These are phyloP conservation scores for Coenobita brevimanus DNA, from an alignment of 1,140 invertebrate genomes.

Conservation along the genomic window DNA sequence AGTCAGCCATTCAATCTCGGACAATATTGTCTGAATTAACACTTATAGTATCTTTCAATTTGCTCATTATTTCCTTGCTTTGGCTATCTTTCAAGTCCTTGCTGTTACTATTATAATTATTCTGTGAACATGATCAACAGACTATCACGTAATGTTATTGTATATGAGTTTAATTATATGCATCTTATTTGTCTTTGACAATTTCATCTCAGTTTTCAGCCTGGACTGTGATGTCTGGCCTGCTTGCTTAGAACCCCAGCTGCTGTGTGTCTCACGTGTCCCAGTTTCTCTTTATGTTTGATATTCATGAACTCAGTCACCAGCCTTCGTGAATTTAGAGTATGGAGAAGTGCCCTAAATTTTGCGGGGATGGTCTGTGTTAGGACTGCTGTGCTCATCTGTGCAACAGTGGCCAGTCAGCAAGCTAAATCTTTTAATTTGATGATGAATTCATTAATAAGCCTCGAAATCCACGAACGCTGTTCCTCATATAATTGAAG, in stretches of 20 bases:
- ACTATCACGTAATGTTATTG: constrained; percentile 50
- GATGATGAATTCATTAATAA: not conserved
- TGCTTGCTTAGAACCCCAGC: constrained; percentile 57
- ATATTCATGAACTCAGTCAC: constrained; percentile 37
- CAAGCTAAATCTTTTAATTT: not conserved
- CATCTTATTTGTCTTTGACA: constrained; percentile 41
- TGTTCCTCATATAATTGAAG: not conserved
- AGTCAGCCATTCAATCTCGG: constrained; percentile 39
- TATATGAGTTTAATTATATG: constrained; percentile 57
- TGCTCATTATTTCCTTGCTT: constrained; percentile 35
- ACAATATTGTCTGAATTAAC: constrained; percentile 30
- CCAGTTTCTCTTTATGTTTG: constrained; percentile 43
- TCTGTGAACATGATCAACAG: constrained; percentile 22
- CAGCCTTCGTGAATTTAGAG: constrained; percentile 41
- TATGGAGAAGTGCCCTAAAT: not conserved
- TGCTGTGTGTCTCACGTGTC: constrained; percentile 57
- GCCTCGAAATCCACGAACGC: constrained; percentile 13
- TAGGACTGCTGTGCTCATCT: not conserved
- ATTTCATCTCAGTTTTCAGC: constrained; percentile 6
- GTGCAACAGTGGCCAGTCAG: not conserved
- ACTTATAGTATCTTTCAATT: not conserved
- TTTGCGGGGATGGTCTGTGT: not conserved
- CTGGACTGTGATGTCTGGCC: constrained; percentile 36
- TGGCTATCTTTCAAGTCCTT: constrained; percentile 33
- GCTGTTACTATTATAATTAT: constrained; percentile 24